Evolutionary conservation across 1,140 invertebrate genomes (phyloP), one percentile per base, ranked within the genome.

Genomic region (Trachymyrmex septentrionalis): DNA sequence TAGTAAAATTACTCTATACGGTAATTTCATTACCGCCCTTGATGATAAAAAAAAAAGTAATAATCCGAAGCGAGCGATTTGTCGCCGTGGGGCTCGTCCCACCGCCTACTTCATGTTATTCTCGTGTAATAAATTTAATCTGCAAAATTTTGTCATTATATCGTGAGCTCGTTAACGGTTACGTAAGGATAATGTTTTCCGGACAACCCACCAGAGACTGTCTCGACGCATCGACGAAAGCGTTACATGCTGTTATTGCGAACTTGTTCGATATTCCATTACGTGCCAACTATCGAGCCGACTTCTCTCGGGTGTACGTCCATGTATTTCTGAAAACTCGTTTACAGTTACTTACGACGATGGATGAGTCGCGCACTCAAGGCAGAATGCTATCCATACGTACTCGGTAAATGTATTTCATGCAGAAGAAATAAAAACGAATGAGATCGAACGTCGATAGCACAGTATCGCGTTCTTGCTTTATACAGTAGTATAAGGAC

Each of bases 201-300:
- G 38, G 21, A 30, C 66, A 82, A 71, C 21, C 48, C 80, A 69
- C 59, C 12, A 12, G 72, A 67, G 16, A 78, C 24, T 48, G 50
- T 48, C 10, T 53, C 48, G 48, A 69, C 82, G 59, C 50, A 66
- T 81, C 73, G 59, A 77, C 27, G 72, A 85, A 44, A 64, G n/a
- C 44, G 44, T 34, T 59, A 78, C 27, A 34, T 21, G 61, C 55
- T 21, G 69, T 84, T 84, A 84, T 84, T 75, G 59, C 69, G 55
- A 75, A 84, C 55, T 84, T 84, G 80, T 84, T 84, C 80, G 80
- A 84, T 84, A 84, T 84, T 84, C 80, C 80, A 84, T 84, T 84
- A 84, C 53, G 24, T n/a, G n/a, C 55, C 69, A 61, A 73, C 38
- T 27, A 75, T 75, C 80, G 80, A 19, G 80, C 57, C 55, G 80